Evolutionary conservation across 2,797 vertebrate species (phyloP).

Genomic region (Phrynocephalus forsythii): DNA sequence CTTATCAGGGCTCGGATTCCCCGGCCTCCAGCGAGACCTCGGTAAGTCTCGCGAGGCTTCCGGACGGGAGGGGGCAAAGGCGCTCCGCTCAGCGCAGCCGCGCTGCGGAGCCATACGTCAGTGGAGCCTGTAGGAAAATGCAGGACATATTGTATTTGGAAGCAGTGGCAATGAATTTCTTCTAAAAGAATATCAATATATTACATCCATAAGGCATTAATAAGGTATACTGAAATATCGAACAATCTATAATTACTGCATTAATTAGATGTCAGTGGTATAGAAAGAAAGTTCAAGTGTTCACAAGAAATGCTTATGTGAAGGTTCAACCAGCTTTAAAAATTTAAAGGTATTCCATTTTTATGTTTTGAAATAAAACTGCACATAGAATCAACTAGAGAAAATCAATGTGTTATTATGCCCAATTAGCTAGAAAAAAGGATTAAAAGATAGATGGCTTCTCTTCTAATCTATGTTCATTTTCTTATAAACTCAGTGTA

Average conservation of each 20-base stretch:
- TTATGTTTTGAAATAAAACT: background rate
- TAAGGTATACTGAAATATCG: background rate
- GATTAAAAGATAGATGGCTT: too few species aligned
- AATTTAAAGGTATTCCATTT: background rate
- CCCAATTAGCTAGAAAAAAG: background rate
- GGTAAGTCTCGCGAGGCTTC: too few species aligned
- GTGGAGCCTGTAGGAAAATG: conserved; percentile 5
- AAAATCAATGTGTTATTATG: background rate
- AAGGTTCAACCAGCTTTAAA: background rate
- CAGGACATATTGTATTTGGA: background rate
- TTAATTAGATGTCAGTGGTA: too few species aligned
- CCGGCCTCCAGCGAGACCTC: too few species aligned
- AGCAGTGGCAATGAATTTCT: rapidly evolving
- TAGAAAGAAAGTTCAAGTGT: background rate
- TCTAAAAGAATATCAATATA: background rate
- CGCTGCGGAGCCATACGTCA: background rate
- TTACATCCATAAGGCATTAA: background rate
- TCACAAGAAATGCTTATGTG: background rate
- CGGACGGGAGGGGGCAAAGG: too few species aligned
- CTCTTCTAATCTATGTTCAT: background rate
- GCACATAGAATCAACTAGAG: too few species aligned
- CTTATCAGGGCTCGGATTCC: too few species aligned
- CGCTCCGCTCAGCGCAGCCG: too few species aligned
- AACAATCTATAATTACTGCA: background rate
- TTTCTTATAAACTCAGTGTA: background rate